phyloP scores from a whole-genome alignment of 2,113 vertebrate genomes.

The Apistogramma diplotaenia region DNA sequence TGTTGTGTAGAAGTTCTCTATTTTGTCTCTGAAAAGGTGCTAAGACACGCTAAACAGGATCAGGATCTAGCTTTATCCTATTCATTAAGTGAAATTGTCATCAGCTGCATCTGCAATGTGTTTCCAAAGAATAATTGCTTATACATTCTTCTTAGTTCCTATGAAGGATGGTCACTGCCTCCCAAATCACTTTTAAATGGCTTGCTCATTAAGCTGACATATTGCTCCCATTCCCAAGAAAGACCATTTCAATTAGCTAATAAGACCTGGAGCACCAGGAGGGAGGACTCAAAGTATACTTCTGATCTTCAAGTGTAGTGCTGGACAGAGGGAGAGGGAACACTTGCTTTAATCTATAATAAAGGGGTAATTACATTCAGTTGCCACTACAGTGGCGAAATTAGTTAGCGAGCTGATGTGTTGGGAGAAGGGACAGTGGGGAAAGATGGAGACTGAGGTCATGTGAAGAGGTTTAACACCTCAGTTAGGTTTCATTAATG shows the following conservation, averaged over 20 bases:
- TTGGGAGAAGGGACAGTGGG: constrained; percentile 28
- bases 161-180: constrained; percentile 1
- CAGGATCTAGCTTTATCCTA: background rate
- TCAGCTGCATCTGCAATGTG: constrained; percentile 14
- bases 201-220: constrained; percentile 42
- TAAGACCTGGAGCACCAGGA: constrained; percentile 13
- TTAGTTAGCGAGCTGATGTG: constrained; percentile 26
- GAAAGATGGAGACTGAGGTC: background rate
- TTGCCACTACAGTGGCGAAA: constrained; percentile 19
- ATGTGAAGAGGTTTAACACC: background rate
- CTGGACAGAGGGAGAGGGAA: constrained; percentile 2
- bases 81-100: constrained; percentile 24
- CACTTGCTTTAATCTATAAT: background rate
- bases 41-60: background rate
- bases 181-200: constrained; percentile 47
- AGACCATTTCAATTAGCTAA: constrained; percentile 61
- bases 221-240: constrained; percentile 41
- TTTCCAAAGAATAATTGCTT: constrained; percentile 16
- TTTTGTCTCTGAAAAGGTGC: background rate
- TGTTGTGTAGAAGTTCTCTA: background rate
- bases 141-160: background rate
- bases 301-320: constrained; percentile 39
- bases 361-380: constrained; percentile 49
- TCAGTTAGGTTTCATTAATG: too few relatives aligned
- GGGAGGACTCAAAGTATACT: background rate